Evolutionary conservation across 2,797 vertebrate species (phyloP), one percentile per base, ranked within the genome.

Genomic region (Sciurus carolinensis): DNA sequence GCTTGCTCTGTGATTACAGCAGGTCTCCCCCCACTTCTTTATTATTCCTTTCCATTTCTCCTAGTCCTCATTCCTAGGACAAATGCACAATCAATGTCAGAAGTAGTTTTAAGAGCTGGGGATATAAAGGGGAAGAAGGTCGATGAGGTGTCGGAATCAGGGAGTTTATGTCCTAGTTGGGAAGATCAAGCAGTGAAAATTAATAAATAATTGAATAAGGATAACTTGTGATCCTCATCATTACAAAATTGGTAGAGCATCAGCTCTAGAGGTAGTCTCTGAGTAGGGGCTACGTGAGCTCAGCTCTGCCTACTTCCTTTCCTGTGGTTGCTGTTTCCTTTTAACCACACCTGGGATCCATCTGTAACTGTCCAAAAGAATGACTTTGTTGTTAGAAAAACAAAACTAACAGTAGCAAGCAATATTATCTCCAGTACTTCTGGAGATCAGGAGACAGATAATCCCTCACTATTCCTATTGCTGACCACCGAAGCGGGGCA

Each of bases 31-130:
- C 4, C 2, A 0, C 50, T 64, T 7, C 20, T 76, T 39, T 39
- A 4, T 82, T 92, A 64, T 5, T 88, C 33, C 20, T 7, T 92
- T 90, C 59, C 80, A 30, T 67, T 89, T 95, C 17, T 90, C 84
- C 30, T 92, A 44, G 1, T 73, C 39, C 71, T 52, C 22, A 80
- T 64, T 89, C 30, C 5, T 39, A 71, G 52, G 33, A 80, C 72
- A 94, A n/a, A 77, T 57, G 13, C 20, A 42, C n/a, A 42, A 12
- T 81, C 39, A 28, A 24, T 77, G 10, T 54, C 30, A 85, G 15
- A 83, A 72, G 22, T 83, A 59, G 57, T 54, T 89, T 79, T 59
- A 69, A 33, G 17, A 90, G 14, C 13, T 77, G 54, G 36, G 24
- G 1, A 79, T 82, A 28, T 69, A 18, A 30, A 81, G 66, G 9